Percentiles rank a stretch among this genome's conserved stretches.
phyloP scores from a whole-genome alignment of 2,113 vertebrate species.

The Shinisaurus crocodilurus region DNA sequence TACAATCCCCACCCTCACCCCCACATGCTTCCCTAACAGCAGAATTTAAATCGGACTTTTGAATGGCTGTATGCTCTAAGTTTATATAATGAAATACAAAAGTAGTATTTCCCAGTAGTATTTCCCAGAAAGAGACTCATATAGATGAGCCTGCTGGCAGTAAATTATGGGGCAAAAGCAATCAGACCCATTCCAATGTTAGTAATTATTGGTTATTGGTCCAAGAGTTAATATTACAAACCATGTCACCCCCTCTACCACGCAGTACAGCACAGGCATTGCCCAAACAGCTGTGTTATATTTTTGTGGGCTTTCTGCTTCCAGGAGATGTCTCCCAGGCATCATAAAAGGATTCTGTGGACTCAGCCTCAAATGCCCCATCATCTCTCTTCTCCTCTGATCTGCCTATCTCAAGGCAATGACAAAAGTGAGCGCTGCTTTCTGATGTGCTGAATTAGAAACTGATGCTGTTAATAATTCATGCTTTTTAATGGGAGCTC shows the following conservation, averaged over 20 bases:
- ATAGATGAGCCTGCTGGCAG: not conserved
- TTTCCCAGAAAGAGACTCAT: not conserved
- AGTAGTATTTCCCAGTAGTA: not conserved
- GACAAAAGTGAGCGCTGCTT: not conserved
- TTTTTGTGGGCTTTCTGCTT: not conserved
- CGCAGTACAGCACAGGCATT: not conserved
- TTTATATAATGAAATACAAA: not conserved
- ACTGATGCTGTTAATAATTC: not conserved
- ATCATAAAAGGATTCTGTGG: not conserved
- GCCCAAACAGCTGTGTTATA: not conserved
- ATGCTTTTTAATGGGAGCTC: slow-evolving; percentile 19
- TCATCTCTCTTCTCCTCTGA: not conserved
- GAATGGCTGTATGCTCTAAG: not conserved
- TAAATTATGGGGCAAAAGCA: not conserved
- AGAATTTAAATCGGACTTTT: not conserved
- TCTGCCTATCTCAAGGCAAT: not conserved
- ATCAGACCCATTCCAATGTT: not conserved
- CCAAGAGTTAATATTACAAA: not conserved
- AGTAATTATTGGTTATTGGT: not conserved
- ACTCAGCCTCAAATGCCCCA: not conserved
- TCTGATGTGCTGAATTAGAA: not conserved
- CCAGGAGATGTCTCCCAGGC: not conserved
- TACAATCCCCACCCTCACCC: too few relatives aligned
- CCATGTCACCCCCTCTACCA: not conserved
- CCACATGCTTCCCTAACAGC: not conserved